These are phyloP conservation scores for Formica exsecta DNA, from an alignment of 1,140 invertebrate species.

Conservation along the genomic window DNA sequence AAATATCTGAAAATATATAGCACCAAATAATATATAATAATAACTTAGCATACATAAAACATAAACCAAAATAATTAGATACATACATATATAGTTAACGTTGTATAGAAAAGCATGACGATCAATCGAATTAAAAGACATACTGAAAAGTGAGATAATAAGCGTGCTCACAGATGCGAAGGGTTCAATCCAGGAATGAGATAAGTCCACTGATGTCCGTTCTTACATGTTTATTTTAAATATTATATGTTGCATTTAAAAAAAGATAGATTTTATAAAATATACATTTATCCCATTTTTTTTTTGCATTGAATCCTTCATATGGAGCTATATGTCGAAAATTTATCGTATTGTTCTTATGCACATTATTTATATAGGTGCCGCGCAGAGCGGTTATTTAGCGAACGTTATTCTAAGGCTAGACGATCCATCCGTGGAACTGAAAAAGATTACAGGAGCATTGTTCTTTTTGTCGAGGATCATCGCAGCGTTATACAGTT, in stretches of 20 bases:
- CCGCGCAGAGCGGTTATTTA: slow-evolving; percentile 2
- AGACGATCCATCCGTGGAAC: neutral
- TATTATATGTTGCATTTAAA: neutral
- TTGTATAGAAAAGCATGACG: neutral
- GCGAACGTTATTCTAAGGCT: neutral
- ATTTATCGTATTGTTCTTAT: neutral
- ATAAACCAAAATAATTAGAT: neutral
- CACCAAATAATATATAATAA: too few relatives aligned
- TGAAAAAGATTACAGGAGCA: slow-evolving; percentile 14
- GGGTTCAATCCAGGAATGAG: too few relatives aligned
- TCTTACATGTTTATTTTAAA: neutral
- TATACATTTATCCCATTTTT: neutral
- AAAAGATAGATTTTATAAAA: neutral
- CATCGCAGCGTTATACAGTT: slow-evolving; percentile 60
- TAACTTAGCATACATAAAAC: neutral
- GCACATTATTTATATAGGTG: slow-evolving; percentile 18
- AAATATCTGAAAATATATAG: slow-evolving; percentile 1
- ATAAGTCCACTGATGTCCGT: too few relatives aligned
- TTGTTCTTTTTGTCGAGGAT: slow-evolving; percentile 46
- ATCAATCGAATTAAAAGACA: neutral
- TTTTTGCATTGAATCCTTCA: neutral
- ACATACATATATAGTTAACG: neutral
- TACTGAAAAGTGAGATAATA: neutral
- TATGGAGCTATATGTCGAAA: neutral
- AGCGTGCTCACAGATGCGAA: neutral